Evolutionary conservation across 2,888 invertebrate species (phyloP), one percentile per base, ranked within the genome.

Genomic region (Synergus laeviventris): DNA sequence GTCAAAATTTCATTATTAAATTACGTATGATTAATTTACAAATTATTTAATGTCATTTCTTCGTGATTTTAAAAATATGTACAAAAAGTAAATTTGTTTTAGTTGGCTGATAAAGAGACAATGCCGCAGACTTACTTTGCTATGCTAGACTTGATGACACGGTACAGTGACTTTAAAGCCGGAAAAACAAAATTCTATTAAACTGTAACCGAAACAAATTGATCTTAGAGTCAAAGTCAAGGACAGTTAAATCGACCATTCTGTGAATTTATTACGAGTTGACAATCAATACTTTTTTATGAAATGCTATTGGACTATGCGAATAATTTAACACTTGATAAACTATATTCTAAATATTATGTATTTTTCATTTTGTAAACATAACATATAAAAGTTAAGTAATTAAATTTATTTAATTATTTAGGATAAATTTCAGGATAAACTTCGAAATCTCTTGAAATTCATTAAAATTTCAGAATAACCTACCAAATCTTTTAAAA

Each of bases 151-250:
- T 54, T 16, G 54, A 18, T 54, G 18, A 54, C 9, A 54, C 54
- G 66, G 54, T 38, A 60, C 73, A 73, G 54, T 62, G 73, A 45
- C 31, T 73, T 39, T 38, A 16, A 18, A 14, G 54, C 38, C 24
- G 21, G 75, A 66, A 75, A 76, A 76, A 73, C 36, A 73, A 14
- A 73, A 73, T 31, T 56, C 18, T 39, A 12, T 59, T 21, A 36
- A 38, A 54, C 39, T 49, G 18, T 54, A 74, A 59, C 56, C 38
- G 54, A 38, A 66, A 66, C 60, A 73, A 76, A 31, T 73, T 70
- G 66, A 61, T 56, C 76, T 31, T 70, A 42, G 18, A 73, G 39
- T 73, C 70, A 59, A 38, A 18, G 75, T 56, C 75, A 66, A 56
- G 66, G 75, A 38, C 36, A 54, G 8, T 74, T 12, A 9, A 2